Conservation (phyloP, 2,888 invertebrate genomes). For the Drosophila glabriapex region DNA sequence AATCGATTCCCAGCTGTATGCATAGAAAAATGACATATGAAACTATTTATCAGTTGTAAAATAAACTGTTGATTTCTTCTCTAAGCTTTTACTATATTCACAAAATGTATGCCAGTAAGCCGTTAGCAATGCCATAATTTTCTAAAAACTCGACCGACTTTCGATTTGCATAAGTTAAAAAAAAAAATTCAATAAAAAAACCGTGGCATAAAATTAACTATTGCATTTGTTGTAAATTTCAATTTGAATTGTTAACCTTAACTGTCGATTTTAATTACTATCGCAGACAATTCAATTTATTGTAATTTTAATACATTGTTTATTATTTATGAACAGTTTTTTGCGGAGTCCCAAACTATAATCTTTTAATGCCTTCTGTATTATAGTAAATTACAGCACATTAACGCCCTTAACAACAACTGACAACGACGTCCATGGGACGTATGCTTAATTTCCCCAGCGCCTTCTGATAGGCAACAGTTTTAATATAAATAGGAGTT, state of each 20-base stretch:
- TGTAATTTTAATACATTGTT: constrained; percentile 30
- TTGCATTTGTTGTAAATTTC: not conserved
- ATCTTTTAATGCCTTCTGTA: not conserved
- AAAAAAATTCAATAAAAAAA: not conserved
- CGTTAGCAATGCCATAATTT: not conserved
- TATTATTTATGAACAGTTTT: constrained; percentile 7
- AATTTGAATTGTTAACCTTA: constrained; percentile 2
- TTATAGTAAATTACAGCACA: constrained; percentile 23
- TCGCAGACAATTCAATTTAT: constrained; percentile 23
- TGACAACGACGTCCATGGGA: not conserved
- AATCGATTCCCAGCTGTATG: not conserved
- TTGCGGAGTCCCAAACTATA: not conserved
- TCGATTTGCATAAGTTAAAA: not conserved
- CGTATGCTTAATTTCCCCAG: constrained; percentile 34
- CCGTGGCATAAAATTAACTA: not conserved
- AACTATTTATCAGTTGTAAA: not conserved
- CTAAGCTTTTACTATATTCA: not conserved
- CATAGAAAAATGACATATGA: not conserved
- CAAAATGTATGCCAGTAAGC: not conserved
- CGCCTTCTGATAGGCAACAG: constrained; percentile 18
- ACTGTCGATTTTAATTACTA: constrained; percentile 8
- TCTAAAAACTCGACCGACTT: not conserved
- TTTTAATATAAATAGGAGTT: not conserved
- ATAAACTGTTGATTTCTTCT: not conserved
- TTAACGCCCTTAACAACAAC: constrained; percentile 10